Evolutionary conservation across 2,888 invertebrate species (phyloP).

Genomic region (Clostera curtula): DNA sequence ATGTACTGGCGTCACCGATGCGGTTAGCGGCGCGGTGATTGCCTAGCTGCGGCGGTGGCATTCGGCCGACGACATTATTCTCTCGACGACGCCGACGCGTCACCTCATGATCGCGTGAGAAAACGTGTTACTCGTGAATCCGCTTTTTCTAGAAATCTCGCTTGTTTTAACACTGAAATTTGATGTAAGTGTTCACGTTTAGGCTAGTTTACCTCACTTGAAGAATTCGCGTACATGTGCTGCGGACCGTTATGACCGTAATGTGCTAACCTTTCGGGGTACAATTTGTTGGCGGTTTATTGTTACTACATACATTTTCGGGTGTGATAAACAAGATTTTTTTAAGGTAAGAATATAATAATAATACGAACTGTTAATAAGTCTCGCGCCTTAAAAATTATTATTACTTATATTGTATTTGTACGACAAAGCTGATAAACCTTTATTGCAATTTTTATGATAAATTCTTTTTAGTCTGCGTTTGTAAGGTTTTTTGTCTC

Average conservation of each 20-base stretch:
- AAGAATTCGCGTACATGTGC: constrained; percentile 21
- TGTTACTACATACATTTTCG: too few relatives aligned
- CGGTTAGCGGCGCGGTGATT: constrained; percentile 41
- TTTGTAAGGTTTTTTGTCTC: too few relatives aligned
- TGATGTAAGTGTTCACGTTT: constrained; percentile 6
- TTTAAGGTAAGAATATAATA: too few relatives aligned
- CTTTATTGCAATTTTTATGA: too few relatives aligned
- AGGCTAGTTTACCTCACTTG: constrained; percentile 9
- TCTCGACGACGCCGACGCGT: constrained; percentile 58
- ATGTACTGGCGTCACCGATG: constrained; percentile 57
- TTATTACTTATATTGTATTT: too few relatives aligned
- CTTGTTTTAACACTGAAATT: constrained; percentile 8
- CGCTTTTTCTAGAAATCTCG: constrained; percentile 48
- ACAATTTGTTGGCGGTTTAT: too few relatives aligned
- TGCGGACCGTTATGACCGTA: constrained; percentile 24
- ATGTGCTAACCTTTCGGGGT: constrained; percentile 5
- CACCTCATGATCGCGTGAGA: constrained; percentile 49
- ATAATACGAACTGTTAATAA: too few relatives aligned
- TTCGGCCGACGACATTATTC: constrained; percentile 52
- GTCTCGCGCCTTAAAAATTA: too few relatives aligned
- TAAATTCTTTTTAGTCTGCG: too few relatives aligned
- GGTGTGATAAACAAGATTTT: too few relatives aligned
- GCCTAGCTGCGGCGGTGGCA: constrained; percentile 43
- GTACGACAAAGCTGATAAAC: too few relatives aligned
- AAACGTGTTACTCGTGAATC: constrained; percentile 46